Conservation (phyloP, 2,797 vertebrate species). For the Enteromius thamalakanensis region DNA sequence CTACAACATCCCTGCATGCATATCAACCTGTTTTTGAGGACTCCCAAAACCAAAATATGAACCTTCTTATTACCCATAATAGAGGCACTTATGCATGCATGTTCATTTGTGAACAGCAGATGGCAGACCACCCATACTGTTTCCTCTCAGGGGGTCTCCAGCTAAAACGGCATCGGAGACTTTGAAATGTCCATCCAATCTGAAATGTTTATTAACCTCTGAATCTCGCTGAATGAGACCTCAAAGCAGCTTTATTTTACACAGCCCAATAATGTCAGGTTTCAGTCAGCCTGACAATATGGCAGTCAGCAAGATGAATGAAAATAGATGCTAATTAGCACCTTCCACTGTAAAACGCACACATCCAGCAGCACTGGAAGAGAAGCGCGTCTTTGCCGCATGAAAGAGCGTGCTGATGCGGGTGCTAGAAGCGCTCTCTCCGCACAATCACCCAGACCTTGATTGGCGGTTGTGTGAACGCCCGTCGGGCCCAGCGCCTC, state of each 20-base stretch:
- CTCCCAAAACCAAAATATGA: too few species aligned
- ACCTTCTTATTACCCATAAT: not conserved
- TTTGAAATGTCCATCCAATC: not conserved
- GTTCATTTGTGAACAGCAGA: conserved; percentile 24
- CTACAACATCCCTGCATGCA: too few species aligned
- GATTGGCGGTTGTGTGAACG: conserved; percentile 26
- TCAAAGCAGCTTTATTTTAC: not conserved
- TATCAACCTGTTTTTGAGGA: too few species aligned
- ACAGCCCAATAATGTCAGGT: not conserved
- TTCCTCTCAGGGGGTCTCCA: not conserved
- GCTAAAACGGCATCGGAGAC: not conserved
- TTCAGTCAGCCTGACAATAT: not conserved
- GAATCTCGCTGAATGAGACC: not conserved
- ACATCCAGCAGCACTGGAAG: not conserved
- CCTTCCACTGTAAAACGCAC: not conserved
- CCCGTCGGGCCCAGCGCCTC: not conserved
- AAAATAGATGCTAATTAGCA: conserved; percentile 40
- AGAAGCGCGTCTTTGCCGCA: not conserved
- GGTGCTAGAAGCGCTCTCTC: not conserved
- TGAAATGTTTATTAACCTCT: conserved; percentile 7
- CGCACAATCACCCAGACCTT: not conserved
- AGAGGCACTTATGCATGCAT: not conserved
- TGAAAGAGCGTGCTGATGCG: conserved; percentile 5
- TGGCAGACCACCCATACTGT: not conserved
- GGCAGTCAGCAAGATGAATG: not conserved